Base-by-base conservation (phyloP, 2,888 invertebrate genomes). In the Nymphalis polychloros region DNA sequence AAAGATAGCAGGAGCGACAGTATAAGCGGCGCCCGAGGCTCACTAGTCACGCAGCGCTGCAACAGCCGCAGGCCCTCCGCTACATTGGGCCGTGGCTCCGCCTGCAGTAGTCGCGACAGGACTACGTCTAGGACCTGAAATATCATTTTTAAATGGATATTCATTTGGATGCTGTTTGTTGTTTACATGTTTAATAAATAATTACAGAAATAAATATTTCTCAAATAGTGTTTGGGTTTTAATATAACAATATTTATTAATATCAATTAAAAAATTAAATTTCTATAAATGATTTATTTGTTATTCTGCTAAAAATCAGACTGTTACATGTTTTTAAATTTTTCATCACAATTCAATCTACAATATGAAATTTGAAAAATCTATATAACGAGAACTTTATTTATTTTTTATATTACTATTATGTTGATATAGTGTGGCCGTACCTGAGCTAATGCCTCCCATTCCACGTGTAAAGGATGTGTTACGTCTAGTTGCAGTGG, bases 1-100 rank as follows among this genome's bases (percentile, higher is more conserved):
- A 97, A 97, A 0, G 98, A 98, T n/a, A 98, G 90, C 67, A 97
- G 87, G 62, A 96, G 94, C 0, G 98, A 98, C 31, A 97, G 90
- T 63, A 98, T 94, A 72, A 97, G 92, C 1, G 98, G 97, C 88
- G 98, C 96, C 66, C 93, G 94, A 0, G 97, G 97, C 68, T 95
- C 93, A 80, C 96, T 94, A 46, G 94, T 93, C 66, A 98, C 93
- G 82, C 97, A 97, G 76, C 96, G 93, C 84, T 96, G 96, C 68
- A 98, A 90, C 63, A 98, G 91, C 70, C 94, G 94, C 68, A 98
- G 89, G 0, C 98, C 98, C 35, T 95, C 94, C 64, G 95, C 93
- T 17, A 96, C 96, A 67, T 95, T 94, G 0, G 97, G 97, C 41
- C 97, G 94, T 78, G 92, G 89, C 75, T 96, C 96, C 59, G 94